Evolutionary conservation across 2,797 vertebrate genomes (phyloP).

Genomic region (Onychomys leucogaster): DNA sequence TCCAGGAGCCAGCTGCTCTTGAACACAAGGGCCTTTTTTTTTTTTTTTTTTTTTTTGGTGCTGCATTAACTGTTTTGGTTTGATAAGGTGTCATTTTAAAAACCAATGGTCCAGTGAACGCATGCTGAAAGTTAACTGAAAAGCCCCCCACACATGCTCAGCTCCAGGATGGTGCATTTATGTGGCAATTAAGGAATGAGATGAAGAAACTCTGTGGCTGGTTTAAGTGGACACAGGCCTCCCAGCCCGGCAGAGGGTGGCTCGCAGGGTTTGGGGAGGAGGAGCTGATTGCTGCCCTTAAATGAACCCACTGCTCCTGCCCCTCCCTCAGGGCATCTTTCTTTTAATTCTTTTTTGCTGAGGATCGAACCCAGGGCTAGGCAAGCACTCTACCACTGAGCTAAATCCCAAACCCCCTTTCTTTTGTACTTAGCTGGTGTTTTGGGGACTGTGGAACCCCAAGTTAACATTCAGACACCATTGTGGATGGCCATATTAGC

Average conservation of each 20-base stretch:
- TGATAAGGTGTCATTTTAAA: slow-evolving; percentile 1
- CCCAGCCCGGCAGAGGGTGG: background rate
- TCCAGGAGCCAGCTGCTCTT: background rate
- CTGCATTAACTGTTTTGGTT: background rate
- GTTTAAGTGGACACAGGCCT: background rate
- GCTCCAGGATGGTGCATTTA: background rate
- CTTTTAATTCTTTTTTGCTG: no score
- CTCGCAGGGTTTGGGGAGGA: background rate
- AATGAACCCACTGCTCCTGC: background rate
- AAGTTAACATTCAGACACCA: background rate
- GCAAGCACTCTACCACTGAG: no score
- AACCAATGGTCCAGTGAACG: background rate
- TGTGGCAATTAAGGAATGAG: background rate
- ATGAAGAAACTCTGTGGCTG: background rate
- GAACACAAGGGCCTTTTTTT: background rate
- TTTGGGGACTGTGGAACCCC: background rate
- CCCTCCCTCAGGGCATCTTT: background rate
- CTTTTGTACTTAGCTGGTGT: background rate
- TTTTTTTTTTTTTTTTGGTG: background rate
- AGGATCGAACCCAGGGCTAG: no score
- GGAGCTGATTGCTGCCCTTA: background rate
- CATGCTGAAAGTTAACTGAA: background rate
- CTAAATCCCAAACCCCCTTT: no score
- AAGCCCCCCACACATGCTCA: background rate
- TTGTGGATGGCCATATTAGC: background rate